Evolutionary conservation across 2,113 vertebrate species (phyloP).

Genomic region (Mellivora capensis): DNA sequence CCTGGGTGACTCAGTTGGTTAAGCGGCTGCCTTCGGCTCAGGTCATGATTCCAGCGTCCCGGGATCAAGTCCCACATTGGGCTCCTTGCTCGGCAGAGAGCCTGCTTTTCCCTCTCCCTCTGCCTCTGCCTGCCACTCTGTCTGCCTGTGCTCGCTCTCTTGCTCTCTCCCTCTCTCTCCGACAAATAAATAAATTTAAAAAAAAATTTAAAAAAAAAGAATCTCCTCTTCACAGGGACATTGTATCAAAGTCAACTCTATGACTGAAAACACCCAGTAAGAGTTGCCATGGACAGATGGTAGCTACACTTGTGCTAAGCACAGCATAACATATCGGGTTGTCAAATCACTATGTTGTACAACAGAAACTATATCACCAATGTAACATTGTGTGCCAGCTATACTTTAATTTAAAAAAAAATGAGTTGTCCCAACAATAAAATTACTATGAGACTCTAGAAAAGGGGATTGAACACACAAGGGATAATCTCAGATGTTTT

Average conservation of each 20-base stretch:
- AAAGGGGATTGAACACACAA: background rate
- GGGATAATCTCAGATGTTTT: background rate
- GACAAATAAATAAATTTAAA: too few species aligned
- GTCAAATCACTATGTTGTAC: background rate
- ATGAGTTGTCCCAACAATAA: background rate
- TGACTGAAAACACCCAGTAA: background rate
- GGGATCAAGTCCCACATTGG: too few species aligned
- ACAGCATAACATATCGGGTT: background rate
- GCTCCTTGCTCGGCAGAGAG: too few species aligned
- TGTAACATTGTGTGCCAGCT: background rate
- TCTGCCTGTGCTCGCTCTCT: too few species aligned
- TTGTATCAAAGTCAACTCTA: background rate
- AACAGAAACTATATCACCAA: background rate
- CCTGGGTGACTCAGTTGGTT: too few species aligned
- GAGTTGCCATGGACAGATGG: background rate
- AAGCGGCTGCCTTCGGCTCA: too few species aligned
- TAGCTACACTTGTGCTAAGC: background rate
- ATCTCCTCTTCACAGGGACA: background rate
- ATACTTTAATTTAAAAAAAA: background rate
- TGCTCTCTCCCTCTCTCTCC: too few species aligned
- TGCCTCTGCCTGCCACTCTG: too few species aligned
- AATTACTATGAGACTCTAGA: background rate
- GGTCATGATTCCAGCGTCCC: too few species aligned
- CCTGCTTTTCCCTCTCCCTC: too few species aligned
- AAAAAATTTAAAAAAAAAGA: too few species aligned